phyloP scores from a whole-genome alignment of 2,888 invertebrate species.

The Belgica antarctica region DNA sequence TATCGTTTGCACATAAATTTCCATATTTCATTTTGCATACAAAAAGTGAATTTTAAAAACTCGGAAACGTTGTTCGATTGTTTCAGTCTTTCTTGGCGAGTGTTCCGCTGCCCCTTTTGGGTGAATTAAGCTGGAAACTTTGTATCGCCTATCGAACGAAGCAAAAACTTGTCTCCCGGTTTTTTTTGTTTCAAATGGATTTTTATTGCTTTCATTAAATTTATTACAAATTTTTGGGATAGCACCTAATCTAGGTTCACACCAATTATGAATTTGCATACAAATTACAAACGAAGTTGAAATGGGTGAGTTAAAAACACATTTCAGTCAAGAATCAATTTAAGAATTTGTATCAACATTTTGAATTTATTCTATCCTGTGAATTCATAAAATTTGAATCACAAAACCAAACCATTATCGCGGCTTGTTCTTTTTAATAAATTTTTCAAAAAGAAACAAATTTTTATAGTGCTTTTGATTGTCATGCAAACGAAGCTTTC shows the following conservation, averaged over 20 bases:
- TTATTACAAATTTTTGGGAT: too few relatives aligned
- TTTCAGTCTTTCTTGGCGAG: conserved; percentile 11
- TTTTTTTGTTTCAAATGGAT: too few relatives aligned
- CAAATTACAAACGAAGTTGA: background rate
- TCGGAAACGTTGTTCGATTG: conserved; percentile 4
- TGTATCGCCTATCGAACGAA: conserved; percentile 3
- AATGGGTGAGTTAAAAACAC: background rate
- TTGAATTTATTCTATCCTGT: too few relatives aligned
- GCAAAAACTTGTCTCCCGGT: background rate
- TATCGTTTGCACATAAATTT: conserved; percentile 29
- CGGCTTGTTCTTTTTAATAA: too few relatives aligned
- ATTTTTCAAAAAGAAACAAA: too few relatives aligned
- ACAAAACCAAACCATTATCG: too few relatives aligned
- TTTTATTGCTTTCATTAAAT: background rate
- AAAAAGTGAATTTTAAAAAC: conserved; percentile 16
- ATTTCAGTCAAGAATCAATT: background rate
- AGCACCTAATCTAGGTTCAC: too few relatives aligned
- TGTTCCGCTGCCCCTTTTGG: background rate
- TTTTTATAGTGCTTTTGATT: too few relatives aligned
- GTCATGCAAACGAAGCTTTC: too few relatives aligned
- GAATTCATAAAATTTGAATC: background rate
- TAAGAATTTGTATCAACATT: too few relatives aligned
- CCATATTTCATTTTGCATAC: background rate
- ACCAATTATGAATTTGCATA: conserved; percentile 23
- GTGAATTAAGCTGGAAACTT: background rate